Evolutionary conservation across 2,888 invertebrate genomes (phyloP), one percentile per base, ranked within the genome.

Genomic region (Abscondita cerata): DNA sequence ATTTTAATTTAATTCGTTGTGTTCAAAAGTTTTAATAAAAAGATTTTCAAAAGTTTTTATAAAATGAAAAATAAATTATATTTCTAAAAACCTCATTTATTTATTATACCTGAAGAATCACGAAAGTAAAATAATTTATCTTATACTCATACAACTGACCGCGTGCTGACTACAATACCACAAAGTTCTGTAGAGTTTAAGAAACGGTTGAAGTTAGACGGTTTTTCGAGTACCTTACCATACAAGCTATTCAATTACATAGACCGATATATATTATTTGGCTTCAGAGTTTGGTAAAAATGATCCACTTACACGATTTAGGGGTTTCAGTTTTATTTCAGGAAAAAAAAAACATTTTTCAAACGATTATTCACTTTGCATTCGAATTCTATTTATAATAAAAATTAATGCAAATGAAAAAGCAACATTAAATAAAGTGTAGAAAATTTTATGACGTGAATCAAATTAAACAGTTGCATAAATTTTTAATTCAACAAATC

Each of bases 281-380:
- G 59, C 63, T 60, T 56, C 58, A 62, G 57, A 60, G 52, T 53
- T 62, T 65, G 69, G 68, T 74, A 75, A 74, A 75, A 75, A 75
- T 74, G 75, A 73, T 73, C 73, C 75, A 73, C 73, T 75, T 73
- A 74, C 70, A 66, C 70, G 73, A 72, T 73, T 70, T 65, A 65
- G 63, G 61, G 60, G 63, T 56, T 65, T 25, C 25, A 25, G 25
- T 25, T 6, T 25, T 25, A 25, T 25, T 25, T 25, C 6, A 25
- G 6, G 25, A 25, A 25, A 25, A 25, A 25, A 61, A 62, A 53
- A 63, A 58, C 47, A 58, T 58, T 61, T 67, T 63, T 65, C 65
- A 67, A 67, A 67, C 65, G 63, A 59, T 51, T 53, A 59, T 61
- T 50, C 62, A n/a, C n/a, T n/a, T n/a, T n/a, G n/a, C n/a, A n/a